Base-by-base conservation (phyloP, 2,797 vertebrate species). In the Pagetopsis macropterus region DNA sequence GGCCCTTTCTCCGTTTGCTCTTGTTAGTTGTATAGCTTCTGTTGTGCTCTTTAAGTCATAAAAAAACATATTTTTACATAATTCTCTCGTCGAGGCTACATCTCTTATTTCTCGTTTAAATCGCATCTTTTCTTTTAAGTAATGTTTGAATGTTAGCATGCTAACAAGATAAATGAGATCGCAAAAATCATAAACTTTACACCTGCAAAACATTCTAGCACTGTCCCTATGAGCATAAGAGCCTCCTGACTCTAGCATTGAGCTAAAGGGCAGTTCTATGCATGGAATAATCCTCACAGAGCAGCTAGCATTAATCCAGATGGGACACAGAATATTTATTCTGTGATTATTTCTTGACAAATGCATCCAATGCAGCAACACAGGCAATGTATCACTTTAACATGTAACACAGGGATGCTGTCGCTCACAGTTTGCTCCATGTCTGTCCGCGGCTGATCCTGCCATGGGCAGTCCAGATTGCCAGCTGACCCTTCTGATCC, bases 401-500 rank as follows among this genome's bases (percentile, higher is more conserved):
- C 12, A 62, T 3, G 9, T 13, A 41, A 43, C 56, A 55, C 40
- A 23, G 46, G 57, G 62, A 33, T 21, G 17, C 67, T 13, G 56
- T 58, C 82, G 59, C 45, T 79, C 81, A 54, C 61, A 17, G 74
- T 44, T 33, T 8, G 41, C 57, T 23, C 27, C 65, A 76, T 50
- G 70, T 57, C 70, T 65, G 70, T 76, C 81, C 77, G 58, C 33
- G 15, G 51, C 72, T 68, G 70, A 57, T 83, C 51, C 78, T 23
- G 45, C 58, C 62, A 33, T 9, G 37, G 65, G 60, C 37, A 9
- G 66, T 57, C 77, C 63, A 65, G 78, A 84, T 63, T 84, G 61
- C 78, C 5, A 49, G 59, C 70, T 81, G 76, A 83, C 78, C 79
- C 70, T 75, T 15, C 19, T 62, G 64, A 80, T 54, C 82, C 45